These are phyloP conservation scores for Galago senegalensis DNA, from an alignment of 2,797 vertebrate species.

Conservation along the genomic window DNA sequence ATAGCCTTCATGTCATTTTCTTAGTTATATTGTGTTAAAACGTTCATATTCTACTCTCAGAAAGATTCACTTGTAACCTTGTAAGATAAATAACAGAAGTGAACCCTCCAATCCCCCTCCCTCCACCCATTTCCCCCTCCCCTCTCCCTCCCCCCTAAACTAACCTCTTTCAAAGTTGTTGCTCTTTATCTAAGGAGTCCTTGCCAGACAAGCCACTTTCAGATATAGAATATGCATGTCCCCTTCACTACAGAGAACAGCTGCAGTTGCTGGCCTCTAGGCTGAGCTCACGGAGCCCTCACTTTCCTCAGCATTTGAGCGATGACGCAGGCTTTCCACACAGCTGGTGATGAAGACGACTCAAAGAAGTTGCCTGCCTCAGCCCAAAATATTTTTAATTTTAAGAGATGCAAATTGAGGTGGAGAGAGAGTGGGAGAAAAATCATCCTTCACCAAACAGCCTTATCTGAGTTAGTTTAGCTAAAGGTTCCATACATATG, in stretches of 20 bases:
- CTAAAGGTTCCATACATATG: constrained; percentile 57
- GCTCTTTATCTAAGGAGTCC: constrained; percentile 3
- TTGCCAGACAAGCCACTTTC: neutral
- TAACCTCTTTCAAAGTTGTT: constrained; percentile 48
- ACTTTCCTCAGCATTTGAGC: constrained; percentile 29
- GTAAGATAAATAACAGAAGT: too few species aligned
- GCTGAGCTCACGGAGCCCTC: neutral
- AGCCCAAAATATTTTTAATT: constrained; percentile 80
- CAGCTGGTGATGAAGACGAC: constrained; percentile 69
- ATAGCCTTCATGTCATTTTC: too few species aligned
- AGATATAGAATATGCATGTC: neutral
- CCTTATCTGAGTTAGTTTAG: constrained; percentile 69
- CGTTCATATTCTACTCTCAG: too few species aligned
- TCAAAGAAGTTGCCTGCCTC: constrained; percentile 75
- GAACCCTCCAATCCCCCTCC: too few species aligned
- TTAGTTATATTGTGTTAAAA: too few species aligned
- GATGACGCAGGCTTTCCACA: constrained; percentile 38
- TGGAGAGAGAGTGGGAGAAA: constrained; percentile 48
- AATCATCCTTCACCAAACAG: constrained; percentile 49
- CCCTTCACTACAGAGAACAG: neutral
- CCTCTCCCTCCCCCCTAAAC: too few species aligned
- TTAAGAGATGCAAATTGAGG: constrained; percentile 75
- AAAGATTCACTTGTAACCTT: too few species aligned
- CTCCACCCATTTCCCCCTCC: too few species aligned
- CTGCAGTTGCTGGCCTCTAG: neutral